phyloP scores from a whole-genome alignment of 2,888 invertebrate genomes.

The Andrena bucephala region DNA sequence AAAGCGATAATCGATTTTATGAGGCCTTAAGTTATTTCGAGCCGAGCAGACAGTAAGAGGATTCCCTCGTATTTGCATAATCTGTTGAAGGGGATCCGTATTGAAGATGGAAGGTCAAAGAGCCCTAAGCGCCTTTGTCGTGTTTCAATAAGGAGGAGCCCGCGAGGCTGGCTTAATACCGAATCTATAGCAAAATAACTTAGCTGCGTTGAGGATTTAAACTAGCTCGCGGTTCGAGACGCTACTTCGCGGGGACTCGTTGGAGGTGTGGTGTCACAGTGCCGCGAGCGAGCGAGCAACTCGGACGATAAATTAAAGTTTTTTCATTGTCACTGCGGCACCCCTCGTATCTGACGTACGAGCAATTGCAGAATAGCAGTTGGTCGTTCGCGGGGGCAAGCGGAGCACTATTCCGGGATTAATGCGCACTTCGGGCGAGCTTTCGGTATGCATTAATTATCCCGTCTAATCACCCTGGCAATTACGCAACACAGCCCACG shows the following conservation, averaged over 20 bases:
- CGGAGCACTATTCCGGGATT: constrained; percentile 51
- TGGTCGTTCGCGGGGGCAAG: constrained; percentile 19
- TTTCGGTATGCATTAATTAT: constrained; percentile 64
- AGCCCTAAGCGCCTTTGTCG: constrained; percentile 33
- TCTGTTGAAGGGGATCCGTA: constrained; percentile 44
- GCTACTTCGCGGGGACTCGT: background rate
- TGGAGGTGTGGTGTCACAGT: too few species aligned
- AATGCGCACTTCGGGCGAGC: constrained; percentile 42
- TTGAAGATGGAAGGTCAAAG: constrained; percentile 39
- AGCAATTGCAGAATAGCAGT: constrained; percentile 23
- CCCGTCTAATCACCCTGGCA: constrained; percentile 57
- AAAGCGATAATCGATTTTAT: constrained; percentile 59
- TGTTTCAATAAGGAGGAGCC: constrained; percentile 30
- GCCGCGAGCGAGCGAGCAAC: background rate
- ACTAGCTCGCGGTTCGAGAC: background rate
- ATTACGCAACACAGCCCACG: constrained; percentile 52
- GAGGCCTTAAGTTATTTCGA: constrained; percentile 58
- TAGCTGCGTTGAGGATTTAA: background rate
- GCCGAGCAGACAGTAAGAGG: constrained; percentile 59
- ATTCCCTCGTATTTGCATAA: constrained; percentile 64
- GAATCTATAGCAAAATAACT: background rate
- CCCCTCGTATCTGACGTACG: background rate
- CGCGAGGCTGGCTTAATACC: background rate
- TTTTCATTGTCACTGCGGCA: constrained; percentile 1
- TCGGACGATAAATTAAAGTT: background rate